A percentile compares a stretch with the other conserved stretches of the same genome.
phyloP scores from a whole-genome alignment of 2,797 vertebrate species.

The Bradypodion ventrale region DNA sequence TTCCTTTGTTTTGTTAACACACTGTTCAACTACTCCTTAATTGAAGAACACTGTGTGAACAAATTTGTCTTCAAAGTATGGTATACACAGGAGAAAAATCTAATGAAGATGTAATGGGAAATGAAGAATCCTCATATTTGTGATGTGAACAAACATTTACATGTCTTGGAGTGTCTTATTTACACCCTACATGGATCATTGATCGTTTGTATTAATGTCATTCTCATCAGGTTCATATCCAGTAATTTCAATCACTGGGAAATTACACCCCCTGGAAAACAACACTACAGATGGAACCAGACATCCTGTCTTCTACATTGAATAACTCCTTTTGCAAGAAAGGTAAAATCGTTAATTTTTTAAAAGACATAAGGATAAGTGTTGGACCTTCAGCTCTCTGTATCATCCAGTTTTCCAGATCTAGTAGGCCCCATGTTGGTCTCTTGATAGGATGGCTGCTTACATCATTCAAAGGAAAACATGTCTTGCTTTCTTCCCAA shows the following conservation, averaged over 20 bases:
- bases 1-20: slow-evolving; percentile 15
- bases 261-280: not conserved
- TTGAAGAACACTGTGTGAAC: not conserved
- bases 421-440: not conserved
- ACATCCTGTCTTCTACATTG: not conserved
- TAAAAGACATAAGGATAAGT: not conserved
- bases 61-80: not conserved
- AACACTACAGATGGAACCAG: not conserved
- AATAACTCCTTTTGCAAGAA: not conserved
- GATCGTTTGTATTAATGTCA: not conserved
- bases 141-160: not conserved
- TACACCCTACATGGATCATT: not conserved
- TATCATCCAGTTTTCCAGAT: not conserved
- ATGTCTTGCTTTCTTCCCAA: no score
- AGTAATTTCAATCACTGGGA: no score
- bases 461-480: no score
- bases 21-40: slow-evolving; percentile 17
- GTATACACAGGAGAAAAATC: not conserved
- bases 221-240: no score
- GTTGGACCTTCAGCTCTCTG: not conserved
- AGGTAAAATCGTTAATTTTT: not conserved
- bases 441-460: not conserved
- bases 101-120: not conserved
- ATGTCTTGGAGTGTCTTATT: not conserved
- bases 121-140: not conserved